Evolutionary conservation across 1,140 invertebrate species (phyloP), one percentile per base, ranked within the genome.

Genomic region (Neodiprion lecontei): DNA sequence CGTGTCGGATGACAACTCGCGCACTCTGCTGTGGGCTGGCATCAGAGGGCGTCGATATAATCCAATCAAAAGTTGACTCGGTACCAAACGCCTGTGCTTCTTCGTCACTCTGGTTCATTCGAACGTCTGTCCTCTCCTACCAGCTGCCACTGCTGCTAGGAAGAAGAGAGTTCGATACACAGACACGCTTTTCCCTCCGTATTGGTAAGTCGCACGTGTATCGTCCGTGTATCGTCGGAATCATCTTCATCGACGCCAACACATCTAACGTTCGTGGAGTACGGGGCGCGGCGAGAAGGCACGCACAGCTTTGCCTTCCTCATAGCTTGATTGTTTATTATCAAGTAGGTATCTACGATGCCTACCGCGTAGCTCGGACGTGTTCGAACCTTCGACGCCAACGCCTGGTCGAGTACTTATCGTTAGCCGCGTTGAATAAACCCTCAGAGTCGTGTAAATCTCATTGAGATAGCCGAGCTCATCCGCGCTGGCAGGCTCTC

Each of bases 1-100:
- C 53, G 53, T 61, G 53, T 61, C 53, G 53, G 53, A 61, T 61
- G 53, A 61, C 53, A 61, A 61, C 53, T 17, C 53, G 53, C 53
- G 11, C 53, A 17, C 11, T 61, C 9, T 61, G 11, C 53, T 61
- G 53, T 61, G 53, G 11, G 11, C 7, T 17, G 53, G 53, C n/a
- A 17, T 61, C 7, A 17, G 53, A 61, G 53, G 53, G 53, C 53
- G 53, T 61, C 53, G 53, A 61, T 61, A 61, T 61, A 61, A 61
- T 61, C 53, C 53, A 61, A 61, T 61, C 53, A 61, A 61, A 61
- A 61, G 53, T 61, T 61, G n/a, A 61, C 53, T 61, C 53, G 4
- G n/a, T 17, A 14, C 11, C 11, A 12, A 17, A 12, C 53, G 11
- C 11, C n/a, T 14, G 11, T 61, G 11, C 53, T 61, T 61, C 53